A percentile compares a stretch with the other conserved stretches of the same genome.
phyloP scores from a whole-genome alignment of 1,140 invertebrate species.

The Limonius californicus region DNA sequence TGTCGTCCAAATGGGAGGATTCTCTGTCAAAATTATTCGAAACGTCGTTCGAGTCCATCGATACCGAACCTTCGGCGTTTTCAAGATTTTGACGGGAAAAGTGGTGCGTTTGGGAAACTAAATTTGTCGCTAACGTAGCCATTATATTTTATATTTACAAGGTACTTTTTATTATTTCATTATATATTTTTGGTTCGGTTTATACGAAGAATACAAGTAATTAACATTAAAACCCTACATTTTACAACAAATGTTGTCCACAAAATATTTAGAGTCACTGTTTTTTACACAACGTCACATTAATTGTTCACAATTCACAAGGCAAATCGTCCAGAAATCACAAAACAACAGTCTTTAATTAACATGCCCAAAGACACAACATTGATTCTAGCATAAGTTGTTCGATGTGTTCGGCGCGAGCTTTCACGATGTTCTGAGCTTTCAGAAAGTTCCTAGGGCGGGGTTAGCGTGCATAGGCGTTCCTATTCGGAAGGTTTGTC shows the following conservation, averaged over 20 bases:
- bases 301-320: background rate
- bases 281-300: background rate
- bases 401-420: constrained; percentile 41
- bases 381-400: background rate
- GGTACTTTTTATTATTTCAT: too few relatives aligned
- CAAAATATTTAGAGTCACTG: too few relatives aligned
- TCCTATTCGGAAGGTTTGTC: constrained; percentile 18
- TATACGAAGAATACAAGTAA: too few relatives aligned
- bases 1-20: constrained; percentile 35
- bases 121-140: constrained; percentile 41
- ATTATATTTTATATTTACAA: constrained; percentile 28
- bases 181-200: too few relatives aligned
- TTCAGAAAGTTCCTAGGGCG: constrained; percentile 33
- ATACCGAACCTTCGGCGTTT: constrained; percentile 41
- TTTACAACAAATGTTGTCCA: too few relatives aligned
- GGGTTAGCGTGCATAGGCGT: constrained; percentile 27
- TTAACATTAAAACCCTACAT: too few relatives aligned
- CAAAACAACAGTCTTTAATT: background rate
- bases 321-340: background rate
- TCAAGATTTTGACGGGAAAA: constrained; percentile 36
- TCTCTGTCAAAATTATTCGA: constrained; percentile 35
- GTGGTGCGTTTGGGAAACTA: constrained; percentile 32
- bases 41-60: constrained; percentile 43
- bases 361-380: background rate
- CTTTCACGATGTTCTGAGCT: constrained; percentile 41